A percentile compares a stretch with the other conserved stretches of the same genome.
Conservation (phyloP, 2,797 vertebrate genomes). For the Sebastes diploproa region DNA sequence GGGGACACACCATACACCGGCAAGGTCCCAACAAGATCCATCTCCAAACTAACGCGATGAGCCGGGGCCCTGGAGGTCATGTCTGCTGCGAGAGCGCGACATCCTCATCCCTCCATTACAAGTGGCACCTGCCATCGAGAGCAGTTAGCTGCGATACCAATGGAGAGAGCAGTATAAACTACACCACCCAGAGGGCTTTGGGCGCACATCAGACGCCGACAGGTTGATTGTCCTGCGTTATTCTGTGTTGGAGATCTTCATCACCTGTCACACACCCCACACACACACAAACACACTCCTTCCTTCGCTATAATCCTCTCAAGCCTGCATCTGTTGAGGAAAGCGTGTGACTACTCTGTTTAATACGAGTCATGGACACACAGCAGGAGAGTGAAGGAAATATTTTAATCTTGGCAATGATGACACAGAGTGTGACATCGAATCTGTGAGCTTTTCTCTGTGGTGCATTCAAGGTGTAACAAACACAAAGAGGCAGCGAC, state of each 20-base stretch:
- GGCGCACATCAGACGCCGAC: conserved; percentile 11
- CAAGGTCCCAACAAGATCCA: conserved; percentile 62
- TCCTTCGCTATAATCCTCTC: conserved; percentile 19
- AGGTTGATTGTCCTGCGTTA: conserved; percentile 37
- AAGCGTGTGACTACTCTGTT: conserved; percentile 33
- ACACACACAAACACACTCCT: not conserved
- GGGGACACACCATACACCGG: conserved; percentile 40
- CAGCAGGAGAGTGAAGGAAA: conserved; percentile 44
- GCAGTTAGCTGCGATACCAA: conserved; percentile 28
- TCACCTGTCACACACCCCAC: conserved; percentile 28
- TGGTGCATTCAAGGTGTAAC: conserved; percentile 32
- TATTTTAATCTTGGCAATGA: conserved; percentile 57
- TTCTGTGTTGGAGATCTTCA: conserved; percentile 44
- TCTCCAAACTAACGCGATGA: conserved; percentile 58
- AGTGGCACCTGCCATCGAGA: conserved; percentile 57
- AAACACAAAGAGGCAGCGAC: not conserved
- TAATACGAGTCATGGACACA: conserved; percentile 27
- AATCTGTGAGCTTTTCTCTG: conserved; percentile 30
- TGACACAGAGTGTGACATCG: conserved; percentile 29
- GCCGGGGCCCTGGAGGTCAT: conserved; percentile 54
- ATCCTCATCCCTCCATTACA: conserved; percentile 57
- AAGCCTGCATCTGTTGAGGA: conserved; percentile 24
- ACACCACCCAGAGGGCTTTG: conserved; percentile 57
- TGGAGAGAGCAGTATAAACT: conserved; percentile 29
- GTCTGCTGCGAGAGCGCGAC: conserved; percentile 40